These are phyloP conservation scores for Ptychadena robeensis DNA, from an alignment of 2,797 vertebrate species.

Conservation along the genomic window DNA sequence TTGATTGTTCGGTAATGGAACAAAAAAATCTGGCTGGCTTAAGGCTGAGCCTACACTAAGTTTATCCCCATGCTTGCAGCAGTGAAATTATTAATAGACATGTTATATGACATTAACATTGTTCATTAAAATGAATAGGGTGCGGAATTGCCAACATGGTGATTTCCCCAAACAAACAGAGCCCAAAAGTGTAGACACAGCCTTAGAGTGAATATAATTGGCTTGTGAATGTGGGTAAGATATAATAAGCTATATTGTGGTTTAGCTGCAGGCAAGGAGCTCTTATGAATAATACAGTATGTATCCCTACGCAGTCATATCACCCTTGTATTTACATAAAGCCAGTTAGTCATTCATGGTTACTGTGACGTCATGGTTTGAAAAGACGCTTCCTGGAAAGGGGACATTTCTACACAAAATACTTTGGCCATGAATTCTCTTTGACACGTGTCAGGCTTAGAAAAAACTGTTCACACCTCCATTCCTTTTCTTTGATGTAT, in stretches of 20 bases:
- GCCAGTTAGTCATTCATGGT: conserved; percentile 75
- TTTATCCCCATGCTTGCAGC: no score
- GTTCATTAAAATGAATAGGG: no score
- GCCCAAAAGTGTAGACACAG: no score
- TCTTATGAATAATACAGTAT: conserved; percentile 26
- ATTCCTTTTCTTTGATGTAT: neutral
- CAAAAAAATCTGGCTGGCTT: no score
- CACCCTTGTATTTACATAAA: conserved; percentile 57
- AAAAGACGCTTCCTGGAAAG: conserved; percentile 47
- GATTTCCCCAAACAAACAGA: no score
- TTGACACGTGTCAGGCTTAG: conserved; percentile 15
- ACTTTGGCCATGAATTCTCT: conserved; percentile 6
- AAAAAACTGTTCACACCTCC: neutral
- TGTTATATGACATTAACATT: no score
- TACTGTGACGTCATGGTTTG: conserved; percentile 68
- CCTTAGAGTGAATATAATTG: no score
- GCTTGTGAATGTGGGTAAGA: no score
- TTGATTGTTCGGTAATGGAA: no score
- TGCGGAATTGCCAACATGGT: no score
- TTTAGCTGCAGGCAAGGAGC: conserved; percentile 6
- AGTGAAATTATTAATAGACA: no score
- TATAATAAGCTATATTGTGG: neutral
- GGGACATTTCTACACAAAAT: conserved; percentile 33
- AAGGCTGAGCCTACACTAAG: no score
- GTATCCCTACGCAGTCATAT: conserved; percentile 60